These are phyloP conservation scores for Coptodon rendalli DNA, from an alignment of 2,113 vertebrate genomes.

Conservation along the genomic window DNA sequence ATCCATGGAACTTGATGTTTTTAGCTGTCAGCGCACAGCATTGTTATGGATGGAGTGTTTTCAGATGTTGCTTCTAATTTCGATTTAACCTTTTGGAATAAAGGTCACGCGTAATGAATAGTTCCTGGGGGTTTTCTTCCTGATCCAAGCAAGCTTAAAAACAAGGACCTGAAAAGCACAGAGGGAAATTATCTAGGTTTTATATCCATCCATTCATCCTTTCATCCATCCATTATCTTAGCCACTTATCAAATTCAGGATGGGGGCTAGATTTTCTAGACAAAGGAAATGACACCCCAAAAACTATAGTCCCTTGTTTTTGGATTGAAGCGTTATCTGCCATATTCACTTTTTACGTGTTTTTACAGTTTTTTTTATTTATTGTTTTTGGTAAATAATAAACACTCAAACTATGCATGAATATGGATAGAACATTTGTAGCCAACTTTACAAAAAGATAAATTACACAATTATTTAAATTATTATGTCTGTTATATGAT, in stretches of 20 bases:
- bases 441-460: background rate
- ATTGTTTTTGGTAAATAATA: background rate
- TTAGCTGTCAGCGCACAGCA: background rate
- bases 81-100: background rate
- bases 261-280: background rate
- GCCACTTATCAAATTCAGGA: background rate
- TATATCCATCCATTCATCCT: background rate
- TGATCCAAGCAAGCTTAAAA: background rate
- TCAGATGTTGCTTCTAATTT: background rate
- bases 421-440: background rate
- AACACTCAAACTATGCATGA: background rate
- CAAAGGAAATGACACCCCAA: background rate
- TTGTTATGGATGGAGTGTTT: background rate
- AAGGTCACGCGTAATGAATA: constrained; percentile 1
- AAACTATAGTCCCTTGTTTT: background rate
- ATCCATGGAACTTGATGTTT: background rate
- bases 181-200: background rate
- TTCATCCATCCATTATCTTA: background rate
- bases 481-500: background rate
- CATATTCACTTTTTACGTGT: background rate
- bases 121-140: background rate
- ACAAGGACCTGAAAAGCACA: background rate
- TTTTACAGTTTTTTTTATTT: background rate
- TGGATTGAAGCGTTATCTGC: background rate
- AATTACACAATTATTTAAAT: background rate